Base-by-base conservation (phyloP, 2,888 invertebrate genomes). In the Chloroclysta siterata region DNA sequence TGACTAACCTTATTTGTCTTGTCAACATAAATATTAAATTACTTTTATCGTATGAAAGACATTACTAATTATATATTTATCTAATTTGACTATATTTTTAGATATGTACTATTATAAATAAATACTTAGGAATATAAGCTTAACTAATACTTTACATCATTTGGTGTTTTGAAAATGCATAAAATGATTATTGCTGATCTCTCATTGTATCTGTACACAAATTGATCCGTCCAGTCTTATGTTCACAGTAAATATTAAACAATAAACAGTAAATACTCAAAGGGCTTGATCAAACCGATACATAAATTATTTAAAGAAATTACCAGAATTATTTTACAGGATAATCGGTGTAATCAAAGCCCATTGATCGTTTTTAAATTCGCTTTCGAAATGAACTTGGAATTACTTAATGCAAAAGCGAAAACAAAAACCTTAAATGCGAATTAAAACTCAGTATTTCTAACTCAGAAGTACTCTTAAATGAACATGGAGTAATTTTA, bases 231-330 rank as follows among this genome's bases (percentile, higher is more conserved):
- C 71, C 76, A 78, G 74, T 77, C 79, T 77, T 79, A 79, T 75
- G 72, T 73, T 66, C 62, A 78, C 70, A 71, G 70, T 72, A 50
- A 39, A 53, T 53, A 51, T 65, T 71, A 63, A 72, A 67, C 71
- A 68, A 66, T 65, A 60, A 66, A 63, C 68, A 69, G 67, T 59
- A 22, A 22, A 51, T 50, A 2, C 7, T 29, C 28, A 58, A 53
- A 69, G 76, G 78, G 73, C 74, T 70, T 69, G 75, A 79, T 71
- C 76, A 79, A 70, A 75, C 71, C 71, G 73, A 81, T 73, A 13
- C 1, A 11, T 47, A 47, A 11, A 17, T 46, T 17, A 11, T 46
- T 46, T 8, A 17, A 8, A 46, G 15, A 44, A 17, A 46, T 8
- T 17, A 46, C 10, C 46, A 46, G 17, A 50, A 29, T 33, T 33